Conservation (phyloP, 2,113 vertebrate genomes). For the Columba janthina region DNA sequence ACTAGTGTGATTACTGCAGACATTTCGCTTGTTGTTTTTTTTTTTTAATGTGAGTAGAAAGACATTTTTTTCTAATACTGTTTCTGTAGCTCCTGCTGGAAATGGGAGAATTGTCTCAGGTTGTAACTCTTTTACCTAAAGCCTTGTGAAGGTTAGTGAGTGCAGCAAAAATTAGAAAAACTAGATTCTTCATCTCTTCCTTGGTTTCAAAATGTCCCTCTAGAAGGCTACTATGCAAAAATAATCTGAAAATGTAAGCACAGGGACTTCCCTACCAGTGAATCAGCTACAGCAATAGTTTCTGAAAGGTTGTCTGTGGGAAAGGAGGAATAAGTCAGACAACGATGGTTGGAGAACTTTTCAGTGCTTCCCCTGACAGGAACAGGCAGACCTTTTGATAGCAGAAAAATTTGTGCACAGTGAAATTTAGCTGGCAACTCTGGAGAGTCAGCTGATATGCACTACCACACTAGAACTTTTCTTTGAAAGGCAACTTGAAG, state of each 20-base stretch:
- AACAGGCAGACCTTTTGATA: not conserved
- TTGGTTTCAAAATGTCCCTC: not conserved
- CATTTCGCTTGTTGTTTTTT: not conserved
- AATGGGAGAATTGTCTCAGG: not conserved
- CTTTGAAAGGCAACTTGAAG: not conserved
- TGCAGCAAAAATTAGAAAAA: not conserved
- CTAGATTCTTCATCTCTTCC: not conserved
- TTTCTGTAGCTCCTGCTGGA: not conserved
- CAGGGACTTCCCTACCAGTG: not conserved
- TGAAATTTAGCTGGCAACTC: not conserved
- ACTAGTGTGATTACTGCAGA: not conserved
- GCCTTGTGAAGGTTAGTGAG: not conserved
- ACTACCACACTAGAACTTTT: not conserved
- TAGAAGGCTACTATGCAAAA: not conserved
- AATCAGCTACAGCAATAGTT: not conserved
- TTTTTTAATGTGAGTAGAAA: not conserved
- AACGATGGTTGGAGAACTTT: not conserved
- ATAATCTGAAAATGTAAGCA: not conserved
- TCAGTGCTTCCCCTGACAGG: not conserved
- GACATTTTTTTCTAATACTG: not conserved
- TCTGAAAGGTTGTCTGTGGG: not conserved
- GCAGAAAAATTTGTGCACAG: not conserved
- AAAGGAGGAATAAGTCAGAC: not conserved
- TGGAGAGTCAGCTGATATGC: not conserved
- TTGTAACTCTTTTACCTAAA: not conserved